Conservation (phyloP, 2,797 vertebrate genomes). For the Sylvia borin region DNA sequence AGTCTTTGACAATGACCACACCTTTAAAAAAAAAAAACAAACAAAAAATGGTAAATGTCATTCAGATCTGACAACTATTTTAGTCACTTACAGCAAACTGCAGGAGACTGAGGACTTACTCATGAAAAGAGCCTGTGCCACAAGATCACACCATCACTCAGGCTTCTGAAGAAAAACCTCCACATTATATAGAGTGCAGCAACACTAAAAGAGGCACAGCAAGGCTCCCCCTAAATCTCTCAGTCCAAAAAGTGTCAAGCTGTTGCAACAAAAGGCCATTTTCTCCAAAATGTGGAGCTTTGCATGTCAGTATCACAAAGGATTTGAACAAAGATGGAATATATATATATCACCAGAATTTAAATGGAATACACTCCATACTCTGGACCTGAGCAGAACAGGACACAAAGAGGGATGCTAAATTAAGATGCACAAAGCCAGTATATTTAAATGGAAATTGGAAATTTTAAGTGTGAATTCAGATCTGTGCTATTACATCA, state of each 20-base stretch:
- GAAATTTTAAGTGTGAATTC: neutral
- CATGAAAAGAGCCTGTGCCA: neutral
- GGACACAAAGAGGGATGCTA: neutral
- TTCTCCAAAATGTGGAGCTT: neutral
- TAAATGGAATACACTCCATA: neutral
- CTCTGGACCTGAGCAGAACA: neutral
- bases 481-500: neutral
- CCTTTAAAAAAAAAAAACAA: conserved; percentile 74
- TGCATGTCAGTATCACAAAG: neutral
- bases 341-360: neutral
- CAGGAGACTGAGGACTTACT: neutral
- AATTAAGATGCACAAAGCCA: neutral
- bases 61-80: neutral
- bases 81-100: neutral
- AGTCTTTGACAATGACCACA: conserved; percentile 94
- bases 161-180: neutral
- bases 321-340: neutral
- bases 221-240: neutral
- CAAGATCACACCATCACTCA: neutral
- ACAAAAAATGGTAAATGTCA: neutral
- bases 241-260: neutral
- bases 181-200: neutral
- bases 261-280: neutral
- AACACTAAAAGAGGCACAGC: neutral
- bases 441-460: neutral